phyloP scores from a whole-genome alignment of 2,113 vertebrate genomes.

The Natator depressus region DNA sequence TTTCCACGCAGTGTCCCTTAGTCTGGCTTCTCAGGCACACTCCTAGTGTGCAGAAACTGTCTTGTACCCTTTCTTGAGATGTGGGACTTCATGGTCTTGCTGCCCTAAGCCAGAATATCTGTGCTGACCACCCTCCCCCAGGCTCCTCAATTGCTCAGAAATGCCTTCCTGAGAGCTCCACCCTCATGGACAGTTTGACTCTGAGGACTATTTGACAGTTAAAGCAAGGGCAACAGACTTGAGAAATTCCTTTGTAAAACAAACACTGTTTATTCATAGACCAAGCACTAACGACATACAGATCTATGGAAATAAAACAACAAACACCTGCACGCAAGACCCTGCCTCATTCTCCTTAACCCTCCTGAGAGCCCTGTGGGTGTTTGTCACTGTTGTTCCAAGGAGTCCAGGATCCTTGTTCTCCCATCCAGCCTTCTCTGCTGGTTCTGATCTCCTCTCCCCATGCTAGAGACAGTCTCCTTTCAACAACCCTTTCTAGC shows the following conservation, averaged over 20 bases:
- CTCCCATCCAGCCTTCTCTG: neutral
- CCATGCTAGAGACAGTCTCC: neutral
- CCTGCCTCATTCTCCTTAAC: neutral
- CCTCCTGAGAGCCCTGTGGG: neutral
- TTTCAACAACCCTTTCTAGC: neutral
- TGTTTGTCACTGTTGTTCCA: neutral
- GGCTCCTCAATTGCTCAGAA: neutral
- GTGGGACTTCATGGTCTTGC: neutral
- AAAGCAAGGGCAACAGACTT: neutral
- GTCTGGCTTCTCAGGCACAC: neutral
- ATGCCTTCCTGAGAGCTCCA: neutral
- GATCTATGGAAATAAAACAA: neutral
- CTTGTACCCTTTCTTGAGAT: neutral
- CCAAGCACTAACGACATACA: neutral
- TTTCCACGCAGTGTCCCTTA: neutral
- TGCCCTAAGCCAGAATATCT: neutral
- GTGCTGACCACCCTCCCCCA: neutral
- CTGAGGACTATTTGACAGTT: neutral
- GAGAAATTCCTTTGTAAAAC: neutral
- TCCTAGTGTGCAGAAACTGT: neutral
- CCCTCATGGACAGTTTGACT: neutral
- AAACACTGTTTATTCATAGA: neutral
- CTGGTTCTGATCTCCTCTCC: neutral
- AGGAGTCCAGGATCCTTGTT: neutral
- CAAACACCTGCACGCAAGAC: neutral